Percentiles rank a stretch among this genome's conserved stretches.
Conservation (phyloP, 2,113 vertebrate species). For the Sturnira hondurensis region DNA sequence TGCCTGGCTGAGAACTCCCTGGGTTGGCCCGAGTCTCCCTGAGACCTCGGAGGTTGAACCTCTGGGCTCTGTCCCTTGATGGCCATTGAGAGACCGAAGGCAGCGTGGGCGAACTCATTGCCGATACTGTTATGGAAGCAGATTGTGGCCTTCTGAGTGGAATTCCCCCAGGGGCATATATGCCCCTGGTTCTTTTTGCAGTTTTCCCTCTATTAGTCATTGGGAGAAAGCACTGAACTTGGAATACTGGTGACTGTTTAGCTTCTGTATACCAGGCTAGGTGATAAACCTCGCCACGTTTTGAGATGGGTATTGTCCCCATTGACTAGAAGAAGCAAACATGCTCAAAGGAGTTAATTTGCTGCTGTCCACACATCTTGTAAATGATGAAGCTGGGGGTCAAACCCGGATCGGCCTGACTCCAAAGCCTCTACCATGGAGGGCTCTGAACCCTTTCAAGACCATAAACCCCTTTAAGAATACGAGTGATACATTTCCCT, state of each 20-base stretch:
- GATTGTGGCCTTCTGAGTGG: background rate
- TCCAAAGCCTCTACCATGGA: background rate
- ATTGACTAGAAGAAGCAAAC: background rate
- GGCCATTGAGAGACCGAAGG: background rate
- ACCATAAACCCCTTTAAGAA: background rate
- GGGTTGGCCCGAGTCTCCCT: background rate
- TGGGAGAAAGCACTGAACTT: background rate
- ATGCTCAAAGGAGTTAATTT: background rate
- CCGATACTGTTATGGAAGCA: background rate
- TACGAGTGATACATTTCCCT: background rate
- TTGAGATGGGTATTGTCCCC: background rate
- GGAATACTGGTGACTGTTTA: background rate
- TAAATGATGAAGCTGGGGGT: background rate
- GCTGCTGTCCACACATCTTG: background rate
- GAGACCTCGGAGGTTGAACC: background rate
- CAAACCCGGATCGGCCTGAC: background rate
- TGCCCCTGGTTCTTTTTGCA: background rate
- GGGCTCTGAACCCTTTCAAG: background rate
- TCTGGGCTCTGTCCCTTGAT: background rate
- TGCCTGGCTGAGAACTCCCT: background rate
- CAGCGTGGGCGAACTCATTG: background rate
- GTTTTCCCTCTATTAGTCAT: background rate
- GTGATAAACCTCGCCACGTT: background rate
- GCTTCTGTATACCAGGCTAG: background rate
- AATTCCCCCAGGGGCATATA: background rate